Evolutionary conservation across 1,140 invertebrate genomes (phyloP).

Genomic region (Phortica variegata): DNA sequence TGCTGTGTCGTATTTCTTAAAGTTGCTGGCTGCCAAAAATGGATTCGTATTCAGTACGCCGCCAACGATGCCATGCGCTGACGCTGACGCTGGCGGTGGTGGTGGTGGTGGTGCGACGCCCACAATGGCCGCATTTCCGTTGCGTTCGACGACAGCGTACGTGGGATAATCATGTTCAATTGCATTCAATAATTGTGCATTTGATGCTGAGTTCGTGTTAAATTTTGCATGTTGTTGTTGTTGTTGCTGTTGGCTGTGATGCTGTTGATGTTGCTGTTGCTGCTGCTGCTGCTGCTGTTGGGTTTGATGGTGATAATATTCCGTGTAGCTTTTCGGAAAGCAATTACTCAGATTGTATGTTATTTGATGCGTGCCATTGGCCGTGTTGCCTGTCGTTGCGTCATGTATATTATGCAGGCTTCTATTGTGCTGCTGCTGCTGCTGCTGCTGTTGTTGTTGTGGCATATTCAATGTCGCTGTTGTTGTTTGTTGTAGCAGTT

Average conservation of each 20-base stretch:
- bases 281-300: constrained; percentile 1
- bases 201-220: constrained; percentile 30
- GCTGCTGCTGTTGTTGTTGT: constrained; percentile 18
- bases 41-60: constrained; percentile 35
- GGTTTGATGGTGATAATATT: constrained; percentile 37
- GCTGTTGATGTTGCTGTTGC: neutral
- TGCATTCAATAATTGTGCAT: constrained; percentile 29
- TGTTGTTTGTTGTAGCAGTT: neutral
- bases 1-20: constrained; percentile 37
- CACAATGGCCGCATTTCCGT: neutral
- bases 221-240: constrained; percentile 24
- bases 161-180: constrained; percentile 40
- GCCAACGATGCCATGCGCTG: constrained; percentile 13
- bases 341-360: constrained; percentile 42
- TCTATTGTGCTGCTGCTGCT: constrained; percentile 16
- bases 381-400: neutral
- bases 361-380: constrained; percentile 19
- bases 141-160: constrained; percentile 34
- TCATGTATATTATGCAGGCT: constrained; percentile 18
- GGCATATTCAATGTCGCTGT: constrained; percentile 8
- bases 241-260: constrained; percentile 10
- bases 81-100: constrained; percentile 11
- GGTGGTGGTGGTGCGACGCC: constrained; percentile 15
- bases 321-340: constrained; percentile 44
- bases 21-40: constrained; percentile 36